phyloP scores from a whole-genome alignment of 1,140 invertebrate genomes.

The Triops longicaudatus region DNA sequence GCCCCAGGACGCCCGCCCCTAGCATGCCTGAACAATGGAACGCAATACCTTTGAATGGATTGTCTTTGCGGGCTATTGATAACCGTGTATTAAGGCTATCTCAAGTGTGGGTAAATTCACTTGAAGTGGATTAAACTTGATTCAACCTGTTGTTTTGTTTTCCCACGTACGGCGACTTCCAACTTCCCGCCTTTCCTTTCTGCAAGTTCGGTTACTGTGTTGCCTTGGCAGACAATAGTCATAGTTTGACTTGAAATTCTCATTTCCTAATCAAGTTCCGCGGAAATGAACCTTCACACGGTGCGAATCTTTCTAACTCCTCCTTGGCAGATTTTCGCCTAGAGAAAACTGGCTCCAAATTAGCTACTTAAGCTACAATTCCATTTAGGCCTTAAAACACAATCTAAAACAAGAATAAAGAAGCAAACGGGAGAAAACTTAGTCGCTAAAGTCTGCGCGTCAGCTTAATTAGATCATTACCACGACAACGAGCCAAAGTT shows the following conservation, averaged over 20 bases:
- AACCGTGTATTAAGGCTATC: too few relatives aligned
- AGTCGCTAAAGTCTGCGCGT: background rate
- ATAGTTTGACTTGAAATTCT: too few relatives aligned
- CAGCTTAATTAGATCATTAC: slow-evolving; percentile 7
- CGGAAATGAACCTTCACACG: background rate
- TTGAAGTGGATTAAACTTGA: too few relatives aligned
- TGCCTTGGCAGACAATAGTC: too few relatives aligned
- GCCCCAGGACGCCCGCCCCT: background rate
- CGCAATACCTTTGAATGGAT: background rate
- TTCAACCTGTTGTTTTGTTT: too few relatives aligned
- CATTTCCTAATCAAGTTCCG: too few relatives aligned
- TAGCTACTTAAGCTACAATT: background rate
- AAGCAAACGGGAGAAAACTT: background rate
- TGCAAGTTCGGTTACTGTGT: too few relatives aligned
- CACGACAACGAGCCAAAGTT: background rate
- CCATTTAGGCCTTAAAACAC: background rate
- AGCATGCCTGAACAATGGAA: too few relatives aligned
- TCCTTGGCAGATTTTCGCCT: background rate
- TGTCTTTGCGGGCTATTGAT: background rate
- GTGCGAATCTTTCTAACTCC: background rate
- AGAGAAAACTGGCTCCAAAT: background rate
- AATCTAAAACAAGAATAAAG: background rate
- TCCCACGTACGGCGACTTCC: too few relatives aligned
- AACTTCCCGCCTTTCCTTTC: too few relatives aligned
- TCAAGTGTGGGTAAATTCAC: too few relatives aligned